Evolutionary conservation across 2,888 invertebrate genomes (phyloP).

Genomic region (Mesorhabditis belari): DNA sequence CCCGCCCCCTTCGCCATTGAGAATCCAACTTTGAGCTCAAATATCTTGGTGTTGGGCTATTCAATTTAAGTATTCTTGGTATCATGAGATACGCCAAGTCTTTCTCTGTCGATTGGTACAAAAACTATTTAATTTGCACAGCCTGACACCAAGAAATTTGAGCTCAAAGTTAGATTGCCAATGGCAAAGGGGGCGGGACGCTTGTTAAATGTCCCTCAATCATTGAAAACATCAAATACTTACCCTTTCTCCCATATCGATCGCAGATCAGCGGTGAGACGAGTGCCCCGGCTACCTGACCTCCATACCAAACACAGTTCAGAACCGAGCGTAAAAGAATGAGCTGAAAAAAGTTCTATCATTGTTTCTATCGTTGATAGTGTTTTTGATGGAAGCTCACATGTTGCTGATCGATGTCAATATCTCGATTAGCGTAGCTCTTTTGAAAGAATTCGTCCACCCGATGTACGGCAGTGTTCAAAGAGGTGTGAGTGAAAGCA

Average conservation of each 20-base stretch:
- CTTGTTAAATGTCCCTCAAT: too few species aligned
- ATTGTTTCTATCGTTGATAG: not conserved
- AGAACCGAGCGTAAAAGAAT: conserved; percentile 25
- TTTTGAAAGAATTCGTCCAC: conserved; percentile 40
- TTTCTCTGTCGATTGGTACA: too few species aligned
- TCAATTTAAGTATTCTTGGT: too few species aligned
- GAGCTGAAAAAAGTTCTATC: conserved; percentile 8
- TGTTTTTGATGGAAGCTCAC: conserved; percentile 7
- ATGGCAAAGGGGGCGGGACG: too few species aligned
- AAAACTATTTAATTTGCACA: too few species aligned
- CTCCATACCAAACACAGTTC: conserved; percentile 42
- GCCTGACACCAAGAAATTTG: too few species aligned
- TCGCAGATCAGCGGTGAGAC: conserved; percentile 41
- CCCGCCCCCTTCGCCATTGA: too few species aligned
- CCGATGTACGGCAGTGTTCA: conserved; percentile 44
- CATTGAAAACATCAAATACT: not conserved
- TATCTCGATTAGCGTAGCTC: conserved; percentile 29
- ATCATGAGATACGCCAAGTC: too few species aligned
- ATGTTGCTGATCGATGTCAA: conserved; percentile 22
- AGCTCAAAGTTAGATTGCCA: too few species aligned
- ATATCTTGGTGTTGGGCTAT: too few species aligned
- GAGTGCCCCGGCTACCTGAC: conserved; percentile 42
- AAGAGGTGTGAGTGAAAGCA: conserved; percentile 41
- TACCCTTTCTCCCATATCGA: conserved; percentile 41
- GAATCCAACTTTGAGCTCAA: too few species aligned